Evolutionary conservation across 2,113 vertebrate species (phyloP).

Genomic region (Ailurus styani): DNA sequence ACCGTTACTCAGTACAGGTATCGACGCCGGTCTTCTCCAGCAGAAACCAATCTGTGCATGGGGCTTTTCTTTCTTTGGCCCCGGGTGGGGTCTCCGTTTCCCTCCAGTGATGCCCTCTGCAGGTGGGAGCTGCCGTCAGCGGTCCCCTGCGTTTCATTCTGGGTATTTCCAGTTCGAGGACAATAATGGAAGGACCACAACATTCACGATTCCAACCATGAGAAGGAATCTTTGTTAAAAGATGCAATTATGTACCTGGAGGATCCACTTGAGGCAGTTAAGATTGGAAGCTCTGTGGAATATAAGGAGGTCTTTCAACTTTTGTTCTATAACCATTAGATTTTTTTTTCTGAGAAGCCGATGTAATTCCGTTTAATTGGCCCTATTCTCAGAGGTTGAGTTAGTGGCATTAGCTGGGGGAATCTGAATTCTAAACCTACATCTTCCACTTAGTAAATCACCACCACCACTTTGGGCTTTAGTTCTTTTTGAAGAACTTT

Average conservation of each 20-base stretch:
- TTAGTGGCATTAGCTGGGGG: background rate
- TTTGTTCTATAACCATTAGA: background rate
- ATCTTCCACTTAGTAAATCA: background rate
- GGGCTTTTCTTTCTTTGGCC: background rate
- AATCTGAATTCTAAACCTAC: background rate
- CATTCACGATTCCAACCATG: background rate
- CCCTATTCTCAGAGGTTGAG: background rate
- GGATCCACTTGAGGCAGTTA: background rate
- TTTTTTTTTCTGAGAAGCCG: background rate
- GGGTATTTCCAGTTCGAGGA: background rate
- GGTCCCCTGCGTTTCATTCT: background rate
- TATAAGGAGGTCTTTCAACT: background rate
- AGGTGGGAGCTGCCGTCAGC: background rate
- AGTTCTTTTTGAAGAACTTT: conserved; percentile 13
- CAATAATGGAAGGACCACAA: background rate
- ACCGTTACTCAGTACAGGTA: conserved; percentile 80
- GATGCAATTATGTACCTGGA: background rate
- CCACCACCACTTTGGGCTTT: background rate
- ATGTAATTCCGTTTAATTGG: background rate
- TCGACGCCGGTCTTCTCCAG: background rate
- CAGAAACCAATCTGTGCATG: background rate
- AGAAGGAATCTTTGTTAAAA: background rate
- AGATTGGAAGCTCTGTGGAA: background rate
- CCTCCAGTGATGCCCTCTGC: background rate
- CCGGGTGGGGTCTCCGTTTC: background rate